Conservation (phyloP, 2,797 vertebrate species). For the Halcyon smyrnensis region DNA sequence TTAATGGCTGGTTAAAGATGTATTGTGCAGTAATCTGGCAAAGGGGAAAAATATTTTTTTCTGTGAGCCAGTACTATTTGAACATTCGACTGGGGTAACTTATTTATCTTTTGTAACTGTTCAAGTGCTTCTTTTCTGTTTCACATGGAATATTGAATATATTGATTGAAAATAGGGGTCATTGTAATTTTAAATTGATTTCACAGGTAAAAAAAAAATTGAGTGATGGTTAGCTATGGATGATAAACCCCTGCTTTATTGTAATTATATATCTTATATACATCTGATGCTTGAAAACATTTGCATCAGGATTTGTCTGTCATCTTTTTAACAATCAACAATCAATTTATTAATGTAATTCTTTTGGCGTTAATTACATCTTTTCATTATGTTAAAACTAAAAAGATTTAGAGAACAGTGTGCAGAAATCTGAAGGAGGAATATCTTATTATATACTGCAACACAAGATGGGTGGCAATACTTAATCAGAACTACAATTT, state of each 20-base stretch:
- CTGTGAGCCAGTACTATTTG: neutral
- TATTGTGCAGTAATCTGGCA: neutral
- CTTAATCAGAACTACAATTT: neutral
- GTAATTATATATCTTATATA: neutral
- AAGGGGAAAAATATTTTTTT: neutral
- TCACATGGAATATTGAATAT: neutral
- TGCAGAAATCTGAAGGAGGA: neutral
- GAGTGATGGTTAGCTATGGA: neutral
- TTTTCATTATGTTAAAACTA: neutral
- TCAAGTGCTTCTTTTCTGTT: neutral
- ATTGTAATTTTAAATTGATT: neutral
- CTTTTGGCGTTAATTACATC: neutral
- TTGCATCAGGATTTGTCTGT: neutral
- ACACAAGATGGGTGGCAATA: neutral
- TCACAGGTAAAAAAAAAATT: neutral
- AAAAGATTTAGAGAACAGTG: neutral
- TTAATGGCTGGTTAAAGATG: neutral
- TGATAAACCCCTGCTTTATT: neutral
- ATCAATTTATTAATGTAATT: neutral
- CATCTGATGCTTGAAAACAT: neutral
- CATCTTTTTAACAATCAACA: neutral
- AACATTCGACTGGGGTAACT: neutral
- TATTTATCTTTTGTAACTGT: neutral
- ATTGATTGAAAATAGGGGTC: neutral
- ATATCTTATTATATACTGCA: neutral